Percentiles rank a stretch among this genome's conserved stretches.
phyloP scores from a whole-genome alignment of 2,113 vertebrate species.

The Ailuropoda melanoleuca region DNA sequence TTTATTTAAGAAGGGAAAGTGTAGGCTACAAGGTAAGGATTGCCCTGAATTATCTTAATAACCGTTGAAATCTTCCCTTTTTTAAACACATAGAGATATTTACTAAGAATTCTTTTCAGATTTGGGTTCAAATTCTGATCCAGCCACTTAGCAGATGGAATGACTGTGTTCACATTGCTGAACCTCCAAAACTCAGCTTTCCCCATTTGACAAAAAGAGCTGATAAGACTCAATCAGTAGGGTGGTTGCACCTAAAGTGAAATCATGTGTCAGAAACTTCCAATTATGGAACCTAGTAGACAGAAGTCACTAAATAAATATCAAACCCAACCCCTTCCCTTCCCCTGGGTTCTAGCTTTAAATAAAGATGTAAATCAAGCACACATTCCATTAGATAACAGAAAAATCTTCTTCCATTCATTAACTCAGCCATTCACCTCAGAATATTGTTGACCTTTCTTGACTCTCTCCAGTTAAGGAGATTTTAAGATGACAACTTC shows the following conservation, averaged over 20 bases:
- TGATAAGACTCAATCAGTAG: neutral
- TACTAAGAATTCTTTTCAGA: neutral
- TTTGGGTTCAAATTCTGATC: neutral
- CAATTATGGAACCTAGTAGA: neutral
- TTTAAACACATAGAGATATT: neutral
- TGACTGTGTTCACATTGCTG: neutral
- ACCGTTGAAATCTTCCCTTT: neutral
- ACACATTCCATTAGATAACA: neutral
- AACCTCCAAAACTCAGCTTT: conserved; percentile 24
- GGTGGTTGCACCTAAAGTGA: neutral
- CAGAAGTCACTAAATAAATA: neutral
- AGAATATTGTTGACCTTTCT: conserved; percentile 19
- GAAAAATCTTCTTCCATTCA: neutral
- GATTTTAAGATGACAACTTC: conserved; percentile 24
- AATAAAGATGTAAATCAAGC: neutral
- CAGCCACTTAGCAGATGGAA: neutral
- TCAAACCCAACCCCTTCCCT: neutral
- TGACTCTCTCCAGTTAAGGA: neutral
- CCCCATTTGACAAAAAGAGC: neutral
- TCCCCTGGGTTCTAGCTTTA: neutral
- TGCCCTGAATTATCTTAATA: neutral
- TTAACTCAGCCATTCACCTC: neutral
- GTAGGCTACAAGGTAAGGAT: neutral
- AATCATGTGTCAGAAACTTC: neutral
- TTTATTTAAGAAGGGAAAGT: neutral